Percentiles rank a stretch among this genome's conserved stretches.
phyloP scores from a whole-genome alignment of 2,888 invertebrate genomes.

The Drosophila yooni region DNA sequence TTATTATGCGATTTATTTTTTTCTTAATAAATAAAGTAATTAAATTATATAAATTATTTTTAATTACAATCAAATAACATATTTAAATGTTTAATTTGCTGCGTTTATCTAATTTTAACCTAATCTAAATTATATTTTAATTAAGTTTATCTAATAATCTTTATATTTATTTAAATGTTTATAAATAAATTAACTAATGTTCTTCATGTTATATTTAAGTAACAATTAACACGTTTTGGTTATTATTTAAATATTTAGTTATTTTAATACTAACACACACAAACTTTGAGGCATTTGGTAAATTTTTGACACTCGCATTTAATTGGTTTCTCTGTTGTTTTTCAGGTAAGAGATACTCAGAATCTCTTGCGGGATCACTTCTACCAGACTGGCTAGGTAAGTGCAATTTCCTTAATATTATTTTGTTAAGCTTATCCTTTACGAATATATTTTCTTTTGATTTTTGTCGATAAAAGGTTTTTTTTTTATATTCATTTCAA shows the following conservation, averaged over 20 bases:
- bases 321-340: slow-evolving; percentile 51
- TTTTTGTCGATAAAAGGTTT: slow-evolving; percentile 31
- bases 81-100: not conserved
- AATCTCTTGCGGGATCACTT: slow-evolving; percentile 86
- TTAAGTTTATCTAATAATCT: not conserved
- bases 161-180: too few relatives aligned
- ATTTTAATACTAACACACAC: slow-evolving; percentile 10
- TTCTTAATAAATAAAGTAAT: not conserved
- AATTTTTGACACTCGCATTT: not conserved
- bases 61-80: not conserved
- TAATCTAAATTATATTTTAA: not conserved
- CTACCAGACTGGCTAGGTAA: slow-evolving; percentile 86
- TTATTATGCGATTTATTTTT: not conserved
- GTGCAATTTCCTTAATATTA: slow-evolving; percentile 75
- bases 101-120: accelerated
- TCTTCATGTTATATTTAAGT: not conserved
- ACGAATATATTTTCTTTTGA: slow-evolving; percentile 36
- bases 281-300: slow-evolving; percentile 35
- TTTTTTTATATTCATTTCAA: slow-evolving; percentile 2
- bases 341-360: slow-evolving; percentile 86
- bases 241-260: not conserved
- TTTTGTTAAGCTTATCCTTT: slow-evolving; percentile 70
- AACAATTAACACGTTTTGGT: not conserved
- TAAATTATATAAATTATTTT: not conserved
- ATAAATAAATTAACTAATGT: not conserved